These are phyloP conservation scores for Nymphicus hollandicus DNA, from an alignment of 2,113 vertebrate species.

Conservation along the genomic window DNA sequence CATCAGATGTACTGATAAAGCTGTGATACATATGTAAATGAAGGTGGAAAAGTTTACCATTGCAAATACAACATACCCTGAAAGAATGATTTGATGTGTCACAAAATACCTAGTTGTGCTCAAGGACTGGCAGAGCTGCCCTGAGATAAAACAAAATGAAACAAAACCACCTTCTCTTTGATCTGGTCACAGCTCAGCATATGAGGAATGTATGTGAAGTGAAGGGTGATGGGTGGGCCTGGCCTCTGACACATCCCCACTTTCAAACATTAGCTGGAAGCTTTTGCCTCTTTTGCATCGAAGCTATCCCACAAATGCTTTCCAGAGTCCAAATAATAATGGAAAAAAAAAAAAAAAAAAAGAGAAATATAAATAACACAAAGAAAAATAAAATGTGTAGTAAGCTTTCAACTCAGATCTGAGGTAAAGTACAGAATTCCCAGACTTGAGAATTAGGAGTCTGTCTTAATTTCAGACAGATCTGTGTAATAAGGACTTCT, in stretches of 20 bases:
- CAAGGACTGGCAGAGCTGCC: not conserved
- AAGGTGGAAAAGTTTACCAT: not conserved
- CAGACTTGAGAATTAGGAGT: not conserved
- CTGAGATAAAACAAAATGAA: slow-evolving; percentile 2
- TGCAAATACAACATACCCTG: not conserved
- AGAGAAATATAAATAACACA: not conserved
- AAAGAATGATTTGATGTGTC: not conserved
- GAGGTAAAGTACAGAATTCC: not conserved
- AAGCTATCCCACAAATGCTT: not conserved
- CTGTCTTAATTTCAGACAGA: not conserved
- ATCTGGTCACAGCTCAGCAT: not conserved
- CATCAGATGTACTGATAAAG: not conserved
- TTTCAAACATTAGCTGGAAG: not conserved
- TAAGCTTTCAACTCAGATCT: not conserved
- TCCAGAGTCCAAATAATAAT: not conserved
- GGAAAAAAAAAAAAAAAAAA: not conserved
- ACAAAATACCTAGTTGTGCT: not conserved
- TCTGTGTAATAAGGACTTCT: not conserved
- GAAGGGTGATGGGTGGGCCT: not conserved
- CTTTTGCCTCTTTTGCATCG: not conserved
- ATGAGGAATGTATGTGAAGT: not conserved
- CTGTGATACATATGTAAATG: not conserved
- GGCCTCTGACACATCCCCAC: not conserved
- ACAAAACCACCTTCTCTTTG: not conserved
- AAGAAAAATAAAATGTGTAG: not conserved